Percentiles rank a stretch among this genome's conserved stretches.
Conservation (phyloP, 2,113 vertebrate species). For the Morphnarchus princeps region DNA sequence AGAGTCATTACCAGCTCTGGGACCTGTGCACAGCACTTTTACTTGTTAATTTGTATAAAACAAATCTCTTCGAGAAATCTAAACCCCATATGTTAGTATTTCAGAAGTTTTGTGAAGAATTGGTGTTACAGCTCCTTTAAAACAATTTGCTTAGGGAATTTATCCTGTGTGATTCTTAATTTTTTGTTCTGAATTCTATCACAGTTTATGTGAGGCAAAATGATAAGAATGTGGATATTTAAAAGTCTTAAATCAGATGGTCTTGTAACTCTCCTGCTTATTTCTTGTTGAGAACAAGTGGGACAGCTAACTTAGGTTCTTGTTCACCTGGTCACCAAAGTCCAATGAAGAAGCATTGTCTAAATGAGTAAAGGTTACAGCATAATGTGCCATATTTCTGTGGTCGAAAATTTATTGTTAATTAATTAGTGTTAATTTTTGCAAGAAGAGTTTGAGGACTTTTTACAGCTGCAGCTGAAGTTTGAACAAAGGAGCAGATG, state of each 20-base stretch:
- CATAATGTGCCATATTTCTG: not conserved
- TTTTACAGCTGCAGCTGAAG: not conserved
- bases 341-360: not conserved
- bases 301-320: not conserved
- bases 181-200: not conserved
- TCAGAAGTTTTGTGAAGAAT: not conserved
- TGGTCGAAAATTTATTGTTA: not conserved
- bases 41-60: not conserved
- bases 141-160: rapidly evolving
- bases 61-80: not conserved
- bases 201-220: not conserved
- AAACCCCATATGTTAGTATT: not conserved
- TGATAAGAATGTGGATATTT: not conserved
- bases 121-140: not conserved
- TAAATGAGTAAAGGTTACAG: not conserved
- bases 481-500: not conserved
- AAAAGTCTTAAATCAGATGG: not conserved
- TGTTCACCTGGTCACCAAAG: not conserved
- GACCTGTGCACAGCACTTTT: not conserved
- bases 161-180: not conserved
- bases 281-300: not conserved
- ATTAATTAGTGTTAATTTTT: not conserved
- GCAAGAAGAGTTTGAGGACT: not conserved
- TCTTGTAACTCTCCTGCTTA: not conserved
- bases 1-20: not conserved